These are phyloP conservation scores for Dendrophyllia cribrosa DNA, from an alignment of 64 coral and sea anemone species.

Conservation along the genomic window DNA sequence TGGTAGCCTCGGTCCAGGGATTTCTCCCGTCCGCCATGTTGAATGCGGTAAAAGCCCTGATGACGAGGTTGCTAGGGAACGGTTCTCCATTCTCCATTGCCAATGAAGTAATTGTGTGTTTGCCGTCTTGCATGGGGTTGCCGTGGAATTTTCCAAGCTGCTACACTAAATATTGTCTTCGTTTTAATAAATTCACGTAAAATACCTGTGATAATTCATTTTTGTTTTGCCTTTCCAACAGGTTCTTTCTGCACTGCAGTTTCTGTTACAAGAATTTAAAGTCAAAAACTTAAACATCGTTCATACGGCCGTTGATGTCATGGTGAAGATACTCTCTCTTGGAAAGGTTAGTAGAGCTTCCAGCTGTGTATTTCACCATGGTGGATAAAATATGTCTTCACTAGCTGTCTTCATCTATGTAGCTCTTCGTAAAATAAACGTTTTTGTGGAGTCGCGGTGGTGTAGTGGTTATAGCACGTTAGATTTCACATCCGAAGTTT, in stretches of 20 bases:
- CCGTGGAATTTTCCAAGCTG: too few relatives aligned
- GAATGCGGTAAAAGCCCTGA: too few relatives aligned
- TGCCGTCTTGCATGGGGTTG: too few relatives aligned
- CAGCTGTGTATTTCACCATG: not conserved
- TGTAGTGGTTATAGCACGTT: too few relatives aligned
- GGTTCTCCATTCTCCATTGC: too few relatives aligned
- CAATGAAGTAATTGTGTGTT: too few relatives aligned
- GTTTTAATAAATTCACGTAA: not conserved
- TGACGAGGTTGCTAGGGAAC: too few relatives aligned
- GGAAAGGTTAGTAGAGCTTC: slow-evolving; percentile 20
- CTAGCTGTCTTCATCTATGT: not conserved
- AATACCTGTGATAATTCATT: not conserved
- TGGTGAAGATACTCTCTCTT: slow-evolving; percentile 47
- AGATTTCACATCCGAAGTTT: too few relatives aligned
- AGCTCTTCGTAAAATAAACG: too few relatives aligned
- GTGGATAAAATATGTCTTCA: not conserved
- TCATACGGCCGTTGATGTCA: slow-evolving; percentile 8
- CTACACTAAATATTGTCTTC: not conserved
- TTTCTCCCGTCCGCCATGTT: too few relatives aligned
- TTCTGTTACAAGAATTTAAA: slow-evolving; percentile 22
- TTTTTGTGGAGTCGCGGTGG: too few relatives aligned
- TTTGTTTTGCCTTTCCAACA: not conserved
- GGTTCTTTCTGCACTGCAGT: slow-evolving; percentile 60
- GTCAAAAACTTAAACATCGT: not conserved
- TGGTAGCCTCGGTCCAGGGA: too few relatives aligned